Base-by-base conservation (phyloP, 92 coral and sea anemone genomes). In the Phenganax stokvisi region DNA sequence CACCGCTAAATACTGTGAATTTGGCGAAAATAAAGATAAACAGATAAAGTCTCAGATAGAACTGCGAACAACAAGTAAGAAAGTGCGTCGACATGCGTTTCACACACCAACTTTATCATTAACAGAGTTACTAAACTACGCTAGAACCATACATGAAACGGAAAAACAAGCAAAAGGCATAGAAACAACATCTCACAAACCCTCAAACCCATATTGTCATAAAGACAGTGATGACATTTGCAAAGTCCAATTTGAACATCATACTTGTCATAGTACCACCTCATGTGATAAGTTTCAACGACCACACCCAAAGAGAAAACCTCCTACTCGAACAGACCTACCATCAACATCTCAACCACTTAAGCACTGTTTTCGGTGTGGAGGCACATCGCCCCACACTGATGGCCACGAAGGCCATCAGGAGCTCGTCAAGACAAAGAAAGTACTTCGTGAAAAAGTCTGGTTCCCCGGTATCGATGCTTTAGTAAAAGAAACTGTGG, bases 331-430 rank as follows among this genome's bases (percentile, higher is more conserved):
- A 60, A 60, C 66, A n/a, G 6, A 12, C 66, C 66, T 10, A 12
- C 25, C 66, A 60, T 60, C 15, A 58, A 11, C 8, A 3, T 15
- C 63, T 11, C 63, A 58, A 72, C 10, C 73, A 52, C 72, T 56
- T 69, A 67, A 57, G 6, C 51, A 65, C 6, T 51, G 87, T 77
- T 77, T 77, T 59, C 81, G 84, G 16, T 74, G 79, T 20, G 84
- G 87, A 11, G 62, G 56, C 16, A 27, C 58, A n/a, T 77, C 83
- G 87, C 87, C 77, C 6, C 83, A 68, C 47, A 27, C 37, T 55
- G 84, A 66, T 13, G 75, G 15, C 6, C 75, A 71, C 51, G 75
- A 71, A 53, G 75, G 75, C 57, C 75, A 71, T 16, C 75, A 71
- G 37, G 75, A 56, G 30, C 74, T 69, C 31, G 53, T 69, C 9